phyloP scores from a whole-genome alignment of 2,888 invertebrate species.

The Melinopterus prodromus region DNA sequence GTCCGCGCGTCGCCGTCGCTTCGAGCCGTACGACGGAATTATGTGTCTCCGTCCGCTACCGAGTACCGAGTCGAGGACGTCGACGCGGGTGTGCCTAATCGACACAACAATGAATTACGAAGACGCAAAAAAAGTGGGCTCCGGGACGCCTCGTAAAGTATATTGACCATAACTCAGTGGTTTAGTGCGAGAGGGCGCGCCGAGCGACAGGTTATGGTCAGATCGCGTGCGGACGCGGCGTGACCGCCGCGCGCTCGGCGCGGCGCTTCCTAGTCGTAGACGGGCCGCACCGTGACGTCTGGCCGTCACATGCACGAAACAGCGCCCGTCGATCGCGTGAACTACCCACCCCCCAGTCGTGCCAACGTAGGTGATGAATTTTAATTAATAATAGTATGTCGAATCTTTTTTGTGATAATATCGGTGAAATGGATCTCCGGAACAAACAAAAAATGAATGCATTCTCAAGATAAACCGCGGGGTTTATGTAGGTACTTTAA shows the following conservation, averaged over 20 bases:
- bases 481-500: too few species aligned
- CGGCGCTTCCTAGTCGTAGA: constrained; percentile 10
- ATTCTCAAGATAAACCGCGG: too few species aligned
- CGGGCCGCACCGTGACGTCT: background rate
- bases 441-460: too few species aligned
- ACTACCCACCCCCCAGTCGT: background rate
- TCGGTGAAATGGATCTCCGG: too few species aligned
- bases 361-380: background rate
- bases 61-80: background rate
- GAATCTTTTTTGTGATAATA: background rate
- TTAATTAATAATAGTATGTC: background rate
- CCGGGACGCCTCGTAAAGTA: constrained; percentile 46
- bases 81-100: constrained; percentile 48
- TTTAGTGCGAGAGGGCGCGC: constrained; percentile 48
- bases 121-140: constrained; percentile 42
- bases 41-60: background rate
- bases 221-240: constrained; percentile 47
- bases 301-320: background rate
- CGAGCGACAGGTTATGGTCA: constrained; percentile 48
- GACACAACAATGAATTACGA: constrained; percentile 52
- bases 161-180: constrained; percentile 52
- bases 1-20: background rate
- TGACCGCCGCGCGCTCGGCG: constrained; percentile 35
- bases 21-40: too few species aligned
- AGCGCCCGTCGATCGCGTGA: background rate